Conservation (phyloP, 2,888 invertebrate species). For the Lasioglossum zephyrum region DNA sequence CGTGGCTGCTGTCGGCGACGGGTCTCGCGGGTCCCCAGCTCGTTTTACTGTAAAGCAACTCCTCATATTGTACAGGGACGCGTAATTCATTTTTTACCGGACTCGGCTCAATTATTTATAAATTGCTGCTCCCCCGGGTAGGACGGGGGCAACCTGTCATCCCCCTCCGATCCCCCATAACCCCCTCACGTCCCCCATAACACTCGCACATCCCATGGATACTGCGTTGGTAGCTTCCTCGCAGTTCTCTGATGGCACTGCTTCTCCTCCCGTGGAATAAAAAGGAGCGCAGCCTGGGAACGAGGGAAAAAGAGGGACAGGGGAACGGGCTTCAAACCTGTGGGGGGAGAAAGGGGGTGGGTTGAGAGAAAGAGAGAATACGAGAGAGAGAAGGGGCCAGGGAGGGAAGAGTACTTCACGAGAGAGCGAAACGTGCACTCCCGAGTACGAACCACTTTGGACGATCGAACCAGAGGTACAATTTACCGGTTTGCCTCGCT, state of each 20-base stretch:
- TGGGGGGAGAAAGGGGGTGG: neutral
- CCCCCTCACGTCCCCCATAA: neutral
- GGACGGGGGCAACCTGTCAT: constrained; percentile 66
- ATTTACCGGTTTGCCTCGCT: constrained; percentile 64
- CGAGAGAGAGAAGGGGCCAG: neutral
- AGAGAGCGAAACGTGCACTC: constrained; percentile 59
- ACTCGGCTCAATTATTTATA: constrained; percentile 84
- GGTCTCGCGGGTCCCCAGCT: constrained; percentile 83
- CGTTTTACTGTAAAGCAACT: constrained; percentile 83
- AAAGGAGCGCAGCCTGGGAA: constrained; percentile 41
- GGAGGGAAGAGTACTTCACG: constrained; percentile 45
- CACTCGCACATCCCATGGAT: constrained; percentile 11
- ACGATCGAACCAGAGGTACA: constrained; percentile 62
- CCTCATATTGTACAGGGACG: constrained; percentile 84
- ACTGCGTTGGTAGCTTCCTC: constrained; percentile 18
- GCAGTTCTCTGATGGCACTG: constrained; percentile 49
- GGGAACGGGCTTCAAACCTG: neutral
- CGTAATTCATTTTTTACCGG: constrained; percentile 85
- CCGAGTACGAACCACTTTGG: constrained; percentile 60
- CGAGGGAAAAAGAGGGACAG: constrained; percentile 18
- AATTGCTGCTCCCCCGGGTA: constrained; percentile 83
- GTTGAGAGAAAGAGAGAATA: neutral
- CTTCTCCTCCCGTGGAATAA: constrained; percentile 53
- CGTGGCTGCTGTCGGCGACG: constrained; percentile 11
- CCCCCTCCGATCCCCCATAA: constrained; percentile 38